phyloP scores from a whole-genome alignment of 2,113 vertebrate species.

The Hirundichthys speculiger region DNA sequence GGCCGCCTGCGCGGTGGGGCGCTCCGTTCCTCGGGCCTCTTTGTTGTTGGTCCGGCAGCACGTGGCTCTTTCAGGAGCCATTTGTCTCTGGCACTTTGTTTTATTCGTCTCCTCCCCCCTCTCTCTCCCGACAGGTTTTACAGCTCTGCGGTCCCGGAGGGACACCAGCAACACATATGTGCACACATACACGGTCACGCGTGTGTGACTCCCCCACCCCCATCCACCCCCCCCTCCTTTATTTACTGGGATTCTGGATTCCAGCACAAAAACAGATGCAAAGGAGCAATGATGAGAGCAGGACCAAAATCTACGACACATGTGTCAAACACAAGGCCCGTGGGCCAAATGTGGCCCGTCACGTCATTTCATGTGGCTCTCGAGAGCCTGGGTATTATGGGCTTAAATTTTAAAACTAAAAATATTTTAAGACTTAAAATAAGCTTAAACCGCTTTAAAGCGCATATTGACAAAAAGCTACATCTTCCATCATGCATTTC shows the following conservation, averaged over 20 bases:
- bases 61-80: constrained; percentile 69
- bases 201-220: constrained; percentile 10
- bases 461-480: no score
- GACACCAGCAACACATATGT: constrained; percentile 28
- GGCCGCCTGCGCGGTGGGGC: constrained; percentile 12
- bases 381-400: no score
- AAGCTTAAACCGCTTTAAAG: no score
- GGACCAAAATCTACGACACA: constrained; percentile 51
- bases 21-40: constrained; percentile 32
- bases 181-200: constrained; percentile 32
- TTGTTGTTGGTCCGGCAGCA: constrained; percentile 70
- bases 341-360: no score
- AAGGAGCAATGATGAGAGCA: background rate
- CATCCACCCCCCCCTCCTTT: constrained; percentile 24
- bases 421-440: no score
- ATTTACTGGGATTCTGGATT: constrained; percentile 42
- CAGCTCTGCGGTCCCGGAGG: constrained; percentile 52
- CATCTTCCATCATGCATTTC: no score
- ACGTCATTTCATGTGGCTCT: no score
- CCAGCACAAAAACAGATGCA: constrained; percentile 30
- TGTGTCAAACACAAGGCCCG: no score
- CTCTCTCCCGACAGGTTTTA: constrained; percentile 71
- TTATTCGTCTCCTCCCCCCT: constrained; percentile 73
- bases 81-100: constrained; percentile 77
- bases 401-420: no score